Conservation (phyloP, 2,888 invertebrate genomes). For the Omphaloscelis lunosa region DNA sequence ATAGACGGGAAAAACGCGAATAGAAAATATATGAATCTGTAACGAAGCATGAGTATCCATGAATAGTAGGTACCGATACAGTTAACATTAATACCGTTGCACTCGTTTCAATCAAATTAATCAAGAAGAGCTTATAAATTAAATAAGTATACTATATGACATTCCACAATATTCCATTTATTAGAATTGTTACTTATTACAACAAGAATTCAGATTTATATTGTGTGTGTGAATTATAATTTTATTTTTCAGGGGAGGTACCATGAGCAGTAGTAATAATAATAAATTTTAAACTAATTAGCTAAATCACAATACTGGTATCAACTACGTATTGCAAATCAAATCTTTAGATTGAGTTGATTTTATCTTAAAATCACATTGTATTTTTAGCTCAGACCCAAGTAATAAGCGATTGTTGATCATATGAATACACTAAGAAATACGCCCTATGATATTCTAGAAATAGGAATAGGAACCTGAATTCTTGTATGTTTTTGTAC, state of each 20-base stretch:
- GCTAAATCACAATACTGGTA: constrained; percentile 71
- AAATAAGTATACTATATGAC: constrained; percentile 14
- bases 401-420: constrained; percentile 59
- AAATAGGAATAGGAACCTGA: not conserved
- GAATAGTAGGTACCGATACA: constrained; percentile 6
- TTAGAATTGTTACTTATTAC: constrained; percentile 34
- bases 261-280: constrained; percentile 67
- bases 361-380: constrained; percentile 84
- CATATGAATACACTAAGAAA: too few species aligned
- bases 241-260: constrained; percentile 49
- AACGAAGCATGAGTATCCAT: not conserved
- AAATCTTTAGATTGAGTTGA: constrained; percentile 86
- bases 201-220: constrained; percentile 30
- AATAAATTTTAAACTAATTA: constrained; percentile 83
- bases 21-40: not conserved
- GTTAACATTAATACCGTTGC: constrained; percentile 19
- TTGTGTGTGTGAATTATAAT: constrained; percentile 53
- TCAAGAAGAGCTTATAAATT: constrained; percentile 33
- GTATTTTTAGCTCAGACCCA: constrained; percentile 76
- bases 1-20: not conserved
- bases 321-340: constrained; percentile 83
- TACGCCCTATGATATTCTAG: not conserved
- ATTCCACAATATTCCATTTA: constrained; percentile 33
- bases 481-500: not conserved
- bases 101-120: constrained; percentile 20